These are phyloP conservation scores for Heliconius ismenius DNA, from an alignment of 2,888 invertebrate species.

Conservation along the genomic window DNA sequence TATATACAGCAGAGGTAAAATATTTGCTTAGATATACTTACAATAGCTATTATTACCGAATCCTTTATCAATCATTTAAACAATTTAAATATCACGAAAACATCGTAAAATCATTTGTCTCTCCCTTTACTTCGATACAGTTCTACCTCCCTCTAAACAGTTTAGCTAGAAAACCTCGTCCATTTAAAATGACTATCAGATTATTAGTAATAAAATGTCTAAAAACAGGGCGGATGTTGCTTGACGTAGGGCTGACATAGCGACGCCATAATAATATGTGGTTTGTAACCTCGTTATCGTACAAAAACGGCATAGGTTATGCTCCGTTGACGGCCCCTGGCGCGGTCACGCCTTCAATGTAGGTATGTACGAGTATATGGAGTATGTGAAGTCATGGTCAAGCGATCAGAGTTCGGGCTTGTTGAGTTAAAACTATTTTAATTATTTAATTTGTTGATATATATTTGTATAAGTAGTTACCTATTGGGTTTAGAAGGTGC, in stretches of 20 bases:
- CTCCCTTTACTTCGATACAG: conserved; percentile 55
- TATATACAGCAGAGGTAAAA: too few relatives aligned
- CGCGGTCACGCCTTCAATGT: conserved; percentile 58
- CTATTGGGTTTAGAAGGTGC: background rate
- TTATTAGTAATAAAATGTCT: conserved; percentile 59
- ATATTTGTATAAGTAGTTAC: background rate
- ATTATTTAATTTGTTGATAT: conserved; percentile 23
- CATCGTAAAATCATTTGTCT: conserved; percentile 71
- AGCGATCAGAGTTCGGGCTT: conserved; percentile 15
- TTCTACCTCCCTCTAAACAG: conserved; percentile 46
- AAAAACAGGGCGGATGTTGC: conserved; percentile 74
- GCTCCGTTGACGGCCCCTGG: conserved; percentile 69
- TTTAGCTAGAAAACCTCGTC: conserved; percentile 57
- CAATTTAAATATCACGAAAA: conserved; percentile 78
- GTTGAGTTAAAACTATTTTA: conserved; percentile 22
- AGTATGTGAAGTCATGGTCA: conserved; percentile 36
- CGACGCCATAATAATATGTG: conserved; percentile 76
- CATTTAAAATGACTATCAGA: conserved; percentile 41
- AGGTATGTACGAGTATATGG: conserved; percentile 31
- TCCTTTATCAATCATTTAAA: conserved; percentile 42
- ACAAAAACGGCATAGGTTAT: conserved; percentile 75
- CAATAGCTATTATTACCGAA: background rate
- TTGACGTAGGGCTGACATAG: conserved; percentile 77
- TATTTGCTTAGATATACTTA: too few relatives aligned
- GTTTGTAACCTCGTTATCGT: conserved; percentile 74